Percentiles rank a stretch among this genome's conserved stretches.
phyloP scores from a whole-genome alignment of 1,140 invertebrate genomes.

The Sminthurides bifidus region DNA sequence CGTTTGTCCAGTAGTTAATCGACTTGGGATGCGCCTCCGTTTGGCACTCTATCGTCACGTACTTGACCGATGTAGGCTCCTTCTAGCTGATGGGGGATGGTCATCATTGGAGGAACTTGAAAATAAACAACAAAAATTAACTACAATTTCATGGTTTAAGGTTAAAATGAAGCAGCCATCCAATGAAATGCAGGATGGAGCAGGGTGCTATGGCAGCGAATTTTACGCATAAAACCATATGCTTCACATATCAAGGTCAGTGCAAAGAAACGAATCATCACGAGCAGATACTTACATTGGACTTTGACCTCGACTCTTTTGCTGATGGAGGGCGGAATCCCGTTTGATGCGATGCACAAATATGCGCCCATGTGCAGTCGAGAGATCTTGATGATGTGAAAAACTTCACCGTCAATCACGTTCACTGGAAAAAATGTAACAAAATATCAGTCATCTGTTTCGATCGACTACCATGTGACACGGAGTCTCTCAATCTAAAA shows the following conservation, averaged over 20 bases:
- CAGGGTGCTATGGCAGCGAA: too few relatives aligned
- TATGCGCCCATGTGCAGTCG: constrained; percentile 79
- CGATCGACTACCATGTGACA: too few relatives aligned
- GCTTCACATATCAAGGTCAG: too few relatives aligned
- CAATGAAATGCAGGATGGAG: too few relatives aligned
- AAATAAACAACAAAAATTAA: too few relatives aligned
- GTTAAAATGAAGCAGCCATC: too few relatives aligned
- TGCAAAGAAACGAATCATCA: too few relatives aligned
- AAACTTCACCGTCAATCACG: constrained; percentile 56
- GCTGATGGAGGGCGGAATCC: constrained; percentile 46
- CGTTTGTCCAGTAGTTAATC: constrained; percentile 53
- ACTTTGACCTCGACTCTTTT: constrained; percentile 76
- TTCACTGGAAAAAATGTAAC: constrained; percentile 51
- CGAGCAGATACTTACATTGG: constrained; percentile 63
- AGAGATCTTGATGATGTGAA: constrained; percentile 68
- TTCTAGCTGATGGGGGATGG: constrained; percentile 72
- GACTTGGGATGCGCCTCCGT: constrained; percentile 77
- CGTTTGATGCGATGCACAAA: constrained; percentile 56
- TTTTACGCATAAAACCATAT: too few relatives aligned
- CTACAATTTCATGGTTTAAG: too few relatives aligned
- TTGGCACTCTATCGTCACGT: constrained; percentile 66
- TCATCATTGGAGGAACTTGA: constrained; percentile 79
- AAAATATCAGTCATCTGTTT: too few relatives aligned
- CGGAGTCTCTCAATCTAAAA: too few relatives aligned
- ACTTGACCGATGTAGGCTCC: constrained; percentile 67